A percentile compares a stretch with the other conserved stretches of the same genome.
These are phyloP conservation scores for Margarornis squamiger DNA, from an alignment of 2,797 vertebrate genomes.

Conservation along the genomic window DNA sequence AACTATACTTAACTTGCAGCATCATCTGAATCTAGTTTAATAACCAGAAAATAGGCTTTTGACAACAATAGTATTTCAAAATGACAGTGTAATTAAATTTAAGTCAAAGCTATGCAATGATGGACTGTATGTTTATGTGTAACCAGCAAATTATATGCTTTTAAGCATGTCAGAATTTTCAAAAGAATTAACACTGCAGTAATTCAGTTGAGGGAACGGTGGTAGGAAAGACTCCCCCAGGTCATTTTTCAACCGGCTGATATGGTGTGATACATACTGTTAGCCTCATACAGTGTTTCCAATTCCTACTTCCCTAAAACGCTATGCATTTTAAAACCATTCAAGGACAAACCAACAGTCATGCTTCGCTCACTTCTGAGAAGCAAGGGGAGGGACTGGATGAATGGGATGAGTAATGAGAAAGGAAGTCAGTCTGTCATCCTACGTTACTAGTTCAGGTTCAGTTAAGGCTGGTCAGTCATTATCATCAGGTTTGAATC, in stretches of 20 bases:
- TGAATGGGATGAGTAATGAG: not conserved
- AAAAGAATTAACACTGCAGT: conserved; percentile 61
- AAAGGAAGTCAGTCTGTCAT: conserved; percentile 9
- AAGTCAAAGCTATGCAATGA: conserved; percentile 59
- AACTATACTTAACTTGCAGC: conserved; percentile 39
- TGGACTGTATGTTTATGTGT: conserved; percentile 58
- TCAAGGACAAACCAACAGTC: not conserved
- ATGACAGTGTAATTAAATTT: conserved; percentile 71
- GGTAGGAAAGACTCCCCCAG: not conserved
- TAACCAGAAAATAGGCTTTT: conserved; percentile 71
- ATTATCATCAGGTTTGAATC: not conserved
- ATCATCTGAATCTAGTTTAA: conserved; percentile 52
- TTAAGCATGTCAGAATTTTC: conserved; percentile 58
- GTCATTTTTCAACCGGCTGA: conserved; percentile 52
- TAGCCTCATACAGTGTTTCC: not conserved
- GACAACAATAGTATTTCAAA: conserved; percentile 68
- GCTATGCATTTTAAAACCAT: conserved; percentile 3
- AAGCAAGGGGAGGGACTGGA: not conserved
- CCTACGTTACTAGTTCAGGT: not conserved
- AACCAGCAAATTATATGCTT: conserved; percentile 69
- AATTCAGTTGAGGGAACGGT: conserved; percentile 35
- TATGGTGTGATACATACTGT: not conserved
- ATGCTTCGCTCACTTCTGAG: not conserved
- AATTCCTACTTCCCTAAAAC: conserved; percentile 19
- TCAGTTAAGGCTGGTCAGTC: not conserved